Percentiles rank a stretch among this genome's conserved stretches.
phyloP scores from a whole-genome alignment of 2,888 invertebrate species.

The Andrena minutula region DNA sequence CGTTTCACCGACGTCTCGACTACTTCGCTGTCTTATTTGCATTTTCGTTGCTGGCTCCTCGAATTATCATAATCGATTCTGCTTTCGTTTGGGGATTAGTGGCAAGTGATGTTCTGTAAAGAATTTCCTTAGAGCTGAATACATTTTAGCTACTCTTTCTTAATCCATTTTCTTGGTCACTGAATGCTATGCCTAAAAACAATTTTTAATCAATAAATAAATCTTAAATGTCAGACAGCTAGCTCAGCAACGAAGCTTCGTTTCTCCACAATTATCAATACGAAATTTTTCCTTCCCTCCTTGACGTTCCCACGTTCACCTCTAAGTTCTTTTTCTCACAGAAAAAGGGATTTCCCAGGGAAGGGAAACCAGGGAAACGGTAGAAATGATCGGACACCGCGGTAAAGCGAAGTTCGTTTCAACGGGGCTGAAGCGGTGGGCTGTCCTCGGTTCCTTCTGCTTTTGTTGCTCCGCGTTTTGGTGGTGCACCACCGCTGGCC shows the following conservation, averaged over 20 bases:
- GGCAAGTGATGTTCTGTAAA: too few relatives aligned
- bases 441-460: constrained; percentile 70
- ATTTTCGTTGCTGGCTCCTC: not conserved
- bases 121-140: too few relatives aligned
- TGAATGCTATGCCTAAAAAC: too few relatives aligned
- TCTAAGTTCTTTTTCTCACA: not conserved
- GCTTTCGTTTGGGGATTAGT: not conserved
- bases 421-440: constrained; percentile 76
- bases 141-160: too few relatives aligned
- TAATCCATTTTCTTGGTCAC: too few relatives aligned
- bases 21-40: constrained; percentile 1
- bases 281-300: not conserved
- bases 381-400: constrained; percentile 60
- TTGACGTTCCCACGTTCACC: not conserved
- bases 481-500: constrained; percentile 69
- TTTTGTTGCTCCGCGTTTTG: constrained; percentile 75
- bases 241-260: too few relatives aligned
- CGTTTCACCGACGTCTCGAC: not conserved
- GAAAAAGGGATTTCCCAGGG: not conserved
- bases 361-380: constrained; percentile 22
- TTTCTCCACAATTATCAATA: not conserved
- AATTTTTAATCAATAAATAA: too few relatives aligned
- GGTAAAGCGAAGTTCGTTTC: constrained; percentile 64
- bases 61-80: constrained; percentile 1
- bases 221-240: too few relatives aligned